These are phyloP conservation scores for Propithecus coquereli DNA, from an alignment of 2,113 vertebrate genomes.

Conservation along the genomic window DNA sequence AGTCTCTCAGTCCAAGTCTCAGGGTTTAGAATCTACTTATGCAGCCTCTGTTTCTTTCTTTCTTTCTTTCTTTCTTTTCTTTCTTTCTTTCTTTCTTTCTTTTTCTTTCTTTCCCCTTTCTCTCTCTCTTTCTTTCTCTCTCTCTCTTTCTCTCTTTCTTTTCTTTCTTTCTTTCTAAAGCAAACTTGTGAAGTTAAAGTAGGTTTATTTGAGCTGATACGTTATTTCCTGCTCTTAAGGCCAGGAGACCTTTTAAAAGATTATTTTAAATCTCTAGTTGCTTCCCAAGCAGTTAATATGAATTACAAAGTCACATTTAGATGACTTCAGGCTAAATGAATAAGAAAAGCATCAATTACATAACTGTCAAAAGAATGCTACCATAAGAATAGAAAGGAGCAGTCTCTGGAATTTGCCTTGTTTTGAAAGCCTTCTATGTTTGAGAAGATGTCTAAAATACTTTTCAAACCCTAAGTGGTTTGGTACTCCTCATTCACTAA, in stretches of 20 bases:
- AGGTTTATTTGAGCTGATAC: not conserved
- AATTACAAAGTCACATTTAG: conserved; percentile 8
- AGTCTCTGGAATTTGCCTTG: not conserved
- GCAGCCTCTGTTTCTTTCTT: not conserved
- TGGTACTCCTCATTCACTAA: not conserved
- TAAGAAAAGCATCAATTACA: conserved; percentile 27
- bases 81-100: no score
- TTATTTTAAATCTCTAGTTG: conserved; percentile 54
- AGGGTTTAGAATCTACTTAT: not conserved
- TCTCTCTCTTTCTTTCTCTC: no score
- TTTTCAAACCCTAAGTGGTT: not conserved
- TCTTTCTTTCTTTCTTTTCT: no score
- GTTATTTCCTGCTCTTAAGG: conserved; percentile 36
- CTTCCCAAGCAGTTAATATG: conserved; percentile 19
- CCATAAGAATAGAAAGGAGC: not conserved
- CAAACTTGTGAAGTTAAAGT: not conserved
- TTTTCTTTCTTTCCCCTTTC: no score
- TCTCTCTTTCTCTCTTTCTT: no score
- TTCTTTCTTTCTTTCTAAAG: not conserved
- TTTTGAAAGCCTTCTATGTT: not conserved
- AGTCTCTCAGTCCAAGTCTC: not conserved
- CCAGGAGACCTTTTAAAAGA: conserved; percentile 48
- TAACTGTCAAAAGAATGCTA: not conserved
- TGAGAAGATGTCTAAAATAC: not conserved
- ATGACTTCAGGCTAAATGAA: conserved; percentile 35